Evolutionary conservation across 2,888 invertebrate genomes (phyloP).

Genomic region (Cephonodes hylas): DNA sequence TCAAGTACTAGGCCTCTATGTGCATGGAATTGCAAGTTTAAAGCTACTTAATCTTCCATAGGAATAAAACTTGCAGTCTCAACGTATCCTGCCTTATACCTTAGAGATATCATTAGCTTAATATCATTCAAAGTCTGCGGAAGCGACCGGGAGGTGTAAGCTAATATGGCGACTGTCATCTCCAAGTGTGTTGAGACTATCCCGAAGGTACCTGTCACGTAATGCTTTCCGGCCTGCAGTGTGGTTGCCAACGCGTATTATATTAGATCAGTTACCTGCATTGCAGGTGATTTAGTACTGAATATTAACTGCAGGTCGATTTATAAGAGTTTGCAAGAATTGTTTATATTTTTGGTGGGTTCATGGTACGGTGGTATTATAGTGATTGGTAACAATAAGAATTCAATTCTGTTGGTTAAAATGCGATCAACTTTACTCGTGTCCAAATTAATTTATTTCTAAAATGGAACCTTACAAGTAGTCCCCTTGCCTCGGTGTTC

Average conservation of each 20-base stretch:
- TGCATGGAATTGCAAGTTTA: too few relatives aligned
- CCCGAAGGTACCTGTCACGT: slow-evolving; percentile 50
- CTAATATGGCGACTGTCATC: slow-evolving; percentile 32
- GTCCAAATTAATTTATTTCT: too few relatives aligned
- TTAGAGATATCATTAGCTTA: neutral
- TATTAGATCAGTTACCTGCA: slow-evolving; percentile 3
- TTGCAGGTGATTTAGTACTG: neutral
- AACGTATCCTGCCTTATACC: neutral
- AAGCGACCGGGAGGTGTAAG: slow-evolving; percentile 16
- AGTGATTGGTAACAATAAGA: too few relatives aligned
- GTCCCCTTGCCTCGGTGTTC: too few relatives aligned
- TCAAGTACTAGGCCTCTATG: too few relatives aligned
- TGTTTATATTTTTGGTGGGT: too few relatives aligned
- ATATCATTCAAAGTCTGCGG: neutral
- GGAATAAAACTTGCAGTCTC: neutral
- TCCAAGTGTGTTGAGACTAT: slow-evolving; percentile 36
- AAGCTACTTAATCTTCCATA: too few relatives aligned
- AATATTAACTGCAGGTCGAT: neutral
- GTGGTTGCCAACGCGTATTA: slow-evolving; percentile 40
- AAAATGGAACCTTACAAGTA: too few relatives aligned
- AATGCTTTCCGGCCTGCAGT: slow-evolving; percentile 59
- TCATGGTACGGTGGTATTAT: too few relatives aligned
- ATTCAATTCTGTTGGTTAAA: too few relatives aligned
- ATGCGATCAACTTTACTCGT: too few relatives aligned
- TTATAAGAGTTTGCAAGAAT: neutral